Conservation (phyloP, 2,113 vertebrate species). For the Alethe castanea region DNA sequence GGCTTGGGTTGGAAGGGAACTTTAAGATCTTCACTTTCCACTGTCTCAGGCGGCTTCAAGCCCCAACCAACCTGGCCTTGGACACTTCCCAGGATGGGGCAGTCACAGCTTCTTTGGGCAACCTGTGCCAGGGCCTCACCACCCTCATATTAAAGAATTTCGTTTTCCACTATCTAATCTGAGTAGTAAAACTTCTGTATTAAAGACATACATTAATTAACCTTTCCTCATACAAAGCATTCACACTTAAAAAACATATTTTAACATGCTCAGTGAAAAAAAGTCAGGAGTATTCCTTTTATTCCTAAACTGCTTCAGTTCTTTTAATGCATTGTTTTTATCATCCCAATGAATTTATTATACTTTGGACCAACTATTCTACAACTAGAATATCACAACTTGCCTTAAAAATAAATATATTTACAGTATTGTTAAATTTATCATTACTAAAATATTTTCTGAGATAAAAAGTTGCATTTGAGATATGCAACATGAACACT, state of each 20-base stretch:
- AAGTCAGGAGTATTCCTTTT: neutral
- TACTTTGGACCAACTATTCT: neutral
- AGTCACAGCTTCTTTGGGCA: neutral
- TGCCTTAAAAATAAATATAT: neutral
- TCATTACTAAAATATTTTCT: neutral
- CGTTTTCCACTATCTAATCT: neutral
- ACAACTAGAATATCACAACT: neutral
- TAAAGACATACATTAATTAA: neutral
- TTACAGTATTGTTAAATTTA: neutral
- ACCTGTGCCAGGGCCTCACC: neutral
- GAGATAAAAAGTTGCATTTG: neutral
- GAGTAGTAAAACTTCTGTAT: neutral
- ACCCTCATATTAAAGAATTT: neutral
- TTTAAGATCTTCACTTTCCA: neutral
- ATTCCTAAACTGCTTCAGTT: neutral
- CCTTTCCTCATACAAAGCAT: neutral
- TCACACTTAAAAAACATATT: neutral
- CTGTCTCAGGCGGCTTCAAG: neutral
- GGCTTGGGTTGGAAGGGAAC: neutral
- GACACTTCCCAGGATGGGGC: neutral
- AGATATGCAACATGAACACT: neutral
- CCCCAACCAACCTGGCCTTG: neutral
- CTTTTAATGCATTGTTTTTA: neutral
- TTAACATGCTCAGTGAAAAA: neutral
- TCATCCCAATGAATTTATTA: neutral